Evolutionary conservation across 64 coral and sea anemone species (phyloP).

Genomic region (Anthopleura sola): DNA sequence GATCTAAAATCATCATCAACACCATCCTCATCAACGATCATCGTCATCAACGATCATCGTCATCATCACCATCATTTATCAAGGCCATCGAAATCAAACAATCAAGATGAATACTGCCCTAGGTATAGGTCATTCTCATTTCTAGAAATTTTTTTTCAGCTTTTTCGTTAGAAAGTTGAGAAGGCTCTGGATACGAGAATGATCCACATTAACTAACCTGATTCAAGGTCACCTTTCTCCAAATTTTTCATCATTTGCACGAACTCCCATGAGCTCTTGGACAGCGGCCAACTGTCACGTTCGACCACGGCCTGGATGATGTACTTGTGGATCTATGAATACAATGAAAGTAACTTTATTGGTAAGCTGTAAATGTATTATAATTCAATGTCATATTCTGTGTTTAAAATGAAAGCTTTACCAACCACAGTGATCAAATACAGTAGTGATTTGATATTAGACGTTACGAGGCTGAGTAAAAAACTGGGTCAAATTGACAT

Average conservation of each 20-base stretch:
- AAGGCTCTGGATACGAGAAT: no score
- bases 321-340: constrained; percentile 85
- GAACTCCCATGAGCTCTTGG: constrained; percentile 89
- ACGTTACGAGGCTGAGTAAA: not conserved
- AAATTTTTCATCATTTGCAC: constrained; percentile 70
- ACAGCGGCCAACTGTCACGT: constrained; percentile 92
- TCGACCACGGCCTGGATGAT: constrained; percentile 90
- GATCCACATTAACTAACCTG: not conserved
- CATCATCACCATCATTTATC: not conserved
- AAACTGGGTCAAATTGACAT: not conserved
- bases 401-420: no score
- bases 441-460: no score
- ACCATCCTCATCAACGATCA: no score
- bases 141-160: no score
- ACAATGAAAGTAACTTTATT: not conserved
- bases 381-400: no score
- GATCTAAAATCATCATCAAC: no score
- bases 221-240: constrained; percentile 34
- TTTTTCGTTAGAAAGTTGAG: no score
- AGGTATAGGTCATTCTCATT: no score
- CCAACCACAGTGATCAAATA: no score
- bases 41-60: not conserved
- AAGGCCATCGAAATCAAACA: not conserved
- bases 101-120: no score
- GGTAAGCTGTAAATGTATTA: no score